Evolutionary conservation across 2,113 vertebrate genomes (phyloP), one percentile per base, ranked within the genome.

Genomic region (Anoura caudifer): DNA sequence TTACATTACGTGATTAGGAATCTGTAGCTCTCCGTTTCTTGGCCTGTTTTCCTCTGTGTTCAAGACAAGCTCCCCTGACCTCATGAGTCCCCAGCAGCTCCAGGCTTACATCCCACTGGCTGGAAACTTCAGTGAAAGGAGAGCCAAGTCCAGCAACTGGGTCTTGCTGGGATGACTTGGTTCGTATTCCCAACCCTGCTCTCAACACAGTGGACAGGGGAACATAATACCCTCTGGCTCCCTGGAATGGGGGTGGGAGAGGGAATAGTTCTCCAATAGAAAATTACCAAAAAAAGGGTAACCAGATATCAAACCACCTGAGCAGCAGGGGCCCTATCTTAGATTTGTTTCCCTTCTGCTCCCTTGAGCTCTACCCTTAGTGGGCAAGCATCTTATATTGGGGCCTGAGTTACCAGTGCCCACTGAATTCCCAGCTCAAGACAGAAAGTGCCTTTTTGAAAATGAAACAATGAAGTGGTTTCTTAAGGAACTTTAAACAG

Each of bases 381-480:
- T 8, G 61, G 47, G 41, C 28, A 24, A 61, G 16, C 38, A 31
- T 47, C n/a, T 67, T 38, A 59, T 7, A 1, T 2, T n/a, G 28
- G 75, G 75, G 36, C 33, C 47, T 38, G 65, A 52, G 90, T 90
- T 56, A 56, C 12, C 9, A 80, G 36, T 87, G 87, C 94, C 96
- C 92, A 90, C 94, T 92, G 94, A 72, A 95, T 97, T 98, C 92
- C 92, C 72, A 81, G 43, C 59, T 56, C 85, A 54, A 61, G 91
- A 94, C 65, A 92, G 84, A 97, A 76, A 75, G 45, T 43, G 81
- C 91, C 72, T 73, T 95, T 95, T 92, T 90, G 82, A 90, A 88
- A 85, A 65, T 56, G 88, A 96, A 96, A 97, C 95, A 97, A 95
- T 82, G 77, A 84, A 8, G 33, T 77, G 83, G 65, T 94, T 96